Evolutionary conservation across 2,888 invertebrate species (phyloP).

Genomic region (Heliconius hortense): DNA sequence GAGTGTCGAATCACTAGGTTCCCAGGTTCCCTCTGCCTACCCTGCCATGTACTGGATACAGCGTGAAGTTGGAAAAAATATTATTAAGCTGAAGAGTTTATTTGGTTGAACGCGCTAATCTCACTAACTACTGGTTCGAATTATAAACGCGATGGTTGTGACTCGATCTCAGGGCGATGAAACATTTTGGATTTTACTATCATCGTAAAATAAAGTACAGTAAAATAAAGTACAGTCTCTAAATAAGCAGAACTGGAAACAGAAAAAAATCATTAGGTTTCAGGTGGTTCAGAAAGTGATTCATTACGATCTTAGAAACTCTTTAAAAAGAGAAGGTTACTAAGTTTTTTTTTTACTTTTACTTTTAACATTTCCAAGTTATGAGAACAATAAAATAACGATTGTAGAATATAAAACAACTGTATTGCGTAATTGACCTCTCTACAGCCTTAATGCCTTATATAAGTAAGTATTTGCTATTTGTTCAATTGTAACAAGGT

Average conservation of each 20-base stretch:
- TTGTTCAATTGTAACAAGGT: slow-evolving; percentile 13
- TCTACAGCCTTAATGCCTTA: slow-evolving; percentile 14
- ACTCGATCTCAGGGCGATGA: neutral
- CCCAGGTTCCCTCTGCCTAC: too few relatives aligned
- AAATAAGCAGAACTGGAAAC: neutral
- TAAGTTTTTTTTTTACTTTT: slow-evolving; percentile 4
- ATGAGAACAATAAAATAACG: slow-evolving; percentile 21
- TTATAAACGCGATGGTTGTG: neutral
- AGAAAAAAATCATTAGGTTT: too few relatives aligned
- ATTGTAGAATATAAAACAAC: slow-evolving; percentile 17
- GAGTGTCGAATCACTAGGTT: too few relatives aligned
- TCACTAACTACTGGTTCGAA: neutral
- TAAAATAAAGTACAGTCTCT: neutral
- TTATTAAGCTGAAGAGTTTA: neutral
- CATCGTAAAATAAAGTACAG: too few relatives aligned
- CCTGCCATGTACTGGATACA: too few relatives aligned
- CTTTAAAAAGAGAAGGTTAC: slow-evolving; percentile 5
- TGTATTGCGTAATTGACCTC: slow-evolving; percentile 12
- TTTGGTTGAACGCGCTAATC: neutral
- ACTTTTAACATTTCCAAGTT: slow-evolving; percentile 4
- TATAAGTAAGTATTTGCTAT: slow-evolving; percentile 7
- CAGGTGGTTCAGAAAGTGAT: too few relatives aligned
- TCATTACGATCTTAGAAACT: neutral
- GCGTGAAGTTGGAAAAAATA: neutral
- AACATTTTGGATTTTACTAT: neutral